Conservation (phyloP, 2,113 vertebrate species). For the Callaeas wilsoni region DNA sequence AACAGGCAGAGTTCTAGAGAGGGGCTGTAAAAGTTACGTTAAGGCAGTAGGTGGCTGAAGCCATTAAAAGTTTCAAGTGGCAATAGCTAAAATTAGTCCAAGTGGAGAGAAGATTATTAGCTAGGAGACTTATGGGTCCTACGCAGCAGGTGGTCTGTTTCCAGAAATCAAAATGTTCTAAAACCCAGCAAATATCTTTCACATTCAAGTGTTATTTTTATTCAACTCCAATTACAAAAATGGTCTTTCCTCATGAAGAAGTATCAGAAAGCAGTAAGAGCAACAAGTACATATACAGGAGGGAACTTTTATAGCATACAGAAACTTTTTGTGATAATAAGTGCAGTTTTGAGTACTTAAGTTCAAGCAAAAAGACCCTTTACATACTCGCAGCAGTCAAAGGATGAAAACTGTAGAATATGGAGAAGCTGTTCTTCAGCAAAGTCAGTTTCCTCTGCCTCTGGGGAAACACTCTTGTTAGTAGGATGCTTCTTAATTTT, state of each 20-base stretch:
- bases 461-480: neutral
- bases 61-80: constrained; percentile 63
- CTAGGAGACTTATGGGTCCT: constrained; percentile 45
- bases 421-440: neutral
- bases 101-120: constrained; percentile 53
- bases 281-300: neutral
- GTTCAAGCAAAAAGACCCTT: neutral
- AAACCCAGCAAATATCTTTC: constrained; percentile 28
- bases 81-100: constrained; percentile 57
- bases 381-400: neutral
- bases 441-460: neutral
- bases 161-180: constrained; percentile 40
- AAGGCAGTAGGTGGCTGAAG: constrained; percentile 49
- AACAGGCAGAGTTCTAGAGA: neutral
- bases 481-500: neutral
- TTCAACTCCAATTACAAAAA: constrained; percentile 51
- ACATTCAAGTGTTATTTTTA: constrained; percentile 55
- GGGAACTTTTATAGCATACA: neutral
- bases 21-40: constrained; percentile 34
- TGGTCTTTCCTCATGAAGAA: constrained; percentile 44
- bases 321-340: neutral
- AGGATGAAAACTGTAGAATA: neutral
- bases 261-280: neutral
- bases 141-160: constrained; percentile 63
- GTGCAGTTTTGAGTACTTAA: neutral